A percentile compares a stretch with the other conserved stretches of the same genome.
Conservation (phyloP, 2,113 vertebrate species). For the Melozone crissalis region DNA sequence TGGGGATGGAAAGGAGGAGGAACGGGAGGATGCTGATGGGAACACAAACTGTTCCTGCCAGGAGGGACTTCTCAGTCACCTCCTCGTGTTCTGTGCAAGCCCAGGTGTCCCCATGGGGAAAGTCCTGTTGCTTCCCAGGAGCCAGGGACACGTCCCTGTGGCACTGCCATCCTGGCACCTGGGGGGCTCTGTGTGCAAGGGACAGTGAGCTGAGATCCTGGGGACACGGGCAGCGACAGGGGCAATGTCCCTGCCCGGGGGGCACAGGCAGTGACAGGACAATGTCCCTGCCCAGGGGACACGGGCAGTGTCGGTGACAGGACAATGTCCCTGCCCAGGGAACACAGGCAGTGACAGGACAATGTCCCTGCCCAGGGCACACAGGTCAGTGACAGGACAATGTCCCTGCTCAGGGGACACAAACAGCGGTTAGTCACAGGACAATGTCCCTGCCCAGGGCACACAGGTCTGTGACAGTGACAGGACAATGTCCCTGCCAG, state of each 20-base stretch:
- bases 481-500: background rate
- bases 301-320: background rate
- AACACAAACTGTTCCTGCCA: background rate
- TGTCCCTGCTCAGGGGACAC: background rate
- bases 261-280: background rate
- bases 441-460: too few relatives aligned
- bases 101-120: background rate
- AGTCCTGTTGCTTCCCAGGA: background rate
- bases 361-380: background rate
- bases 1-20: background rate
- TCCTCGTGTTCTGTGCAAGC: rapidly evolving
- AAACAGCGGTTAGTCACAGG: background rate
- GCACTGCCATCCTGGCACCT: background rate
- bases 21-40: background rate
- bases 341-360: background rate
- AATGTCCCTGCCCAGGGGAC: background rate
- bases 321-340: too few relatives aligned
- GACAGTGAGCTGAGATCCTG: background rate
- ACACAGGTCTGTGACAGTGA: background rate
- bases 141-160: background rate
- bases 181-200: background rate
- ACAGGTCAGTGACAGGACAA: background rate
- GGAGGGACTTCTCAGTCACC: background rate
- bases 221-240: background rate
- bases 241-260: background rate